Base-by-base conservation (phyloP, 1,140 invertebrate genomes). In the Drosophila aff. region DNA sequence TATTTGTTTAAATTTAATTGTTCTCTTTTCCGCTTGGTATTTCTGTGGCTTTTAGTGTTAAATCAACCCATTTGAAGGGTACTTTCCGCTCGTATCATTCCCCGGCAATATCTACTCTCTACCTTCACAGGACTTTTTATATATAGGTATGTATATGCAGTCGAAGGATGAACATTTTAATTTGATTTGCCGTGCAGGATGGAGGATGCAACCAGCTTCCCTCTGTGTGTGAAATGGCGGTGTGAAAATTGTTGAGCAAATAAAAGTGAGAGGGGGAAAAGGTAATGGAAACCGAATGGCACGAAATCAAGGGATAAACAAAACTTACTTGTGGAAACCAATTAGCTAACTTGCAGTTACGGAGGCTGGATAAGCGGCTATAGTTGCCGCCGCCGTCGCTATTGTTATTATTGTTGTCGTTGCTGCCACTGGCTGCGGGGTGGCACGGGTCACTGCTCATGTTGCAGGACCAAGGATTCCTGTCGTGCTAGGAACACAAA, bases 321-420 rank as follows among this genome's bases (percentile, higher is more conserved):
- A 89, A 84, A 89, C 84, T 89, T 89, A 89, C 84, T 75, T 89
- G 84, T 73, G 81, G 66, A 75, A 89, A 84, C 84, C 84, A 89
- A 84, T 73, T 76, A 79, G 81, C 76, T 68, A 87, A 65, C 65
- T 89, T 87, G 77, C 61, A 65, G 83, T 72, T 81, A 69, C 68
- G 65, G 50, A 73, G 69, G 38, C 66, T 61, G 59, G 53, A 52
- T 76, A 87, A 41, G 53, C 67, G 76, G 68, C 67, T 65, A 65
- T 67, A 67, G 28, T 47, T 57, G 62, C 52, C 72, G 43, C 49
- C 68, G 46, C 43, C 68, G 13, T 47, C 61, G 21, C 53, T 77
- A 18, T 53, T 82, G 15, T 65, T 76, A 21, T 47, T 79, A 18
- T 53, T 60, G 44, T 26, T 38, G n/a, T 38, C 16, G 41, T 31